These are phyloP conservation scores for Orius insidiosus DNA, from an alignment of 1,140 invertebrate genomes.

Conservation along the genomic window DNA sequence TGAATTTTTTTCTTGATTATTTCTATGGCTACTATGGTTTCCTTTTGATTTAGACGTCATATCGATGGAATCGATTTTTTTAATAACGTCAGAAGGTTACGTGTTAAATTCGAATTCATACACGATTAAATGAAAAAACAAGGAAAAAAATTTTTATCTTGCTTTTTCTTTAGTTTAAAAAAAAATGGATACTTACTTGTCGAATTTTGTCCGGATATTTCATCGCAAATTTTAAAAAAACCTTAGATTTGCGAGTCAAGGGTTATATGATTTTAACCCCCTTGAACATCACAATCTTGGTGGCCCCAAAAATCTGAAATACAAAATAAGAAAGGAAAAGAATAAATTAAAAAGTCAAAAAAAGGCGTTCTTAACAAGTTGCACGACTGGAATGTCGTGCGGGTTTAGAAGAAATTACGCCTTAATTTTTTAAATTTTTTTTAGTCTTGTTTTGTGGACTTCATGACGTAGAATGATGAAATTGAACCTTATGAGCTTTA, in stretches of 20 bases:
- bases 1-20: too few species aligned
- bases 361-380: too few species aligned
- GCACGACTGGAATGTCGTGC: constrained; percentile 8
- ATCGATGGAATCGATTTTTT: constrained; percentile 7
- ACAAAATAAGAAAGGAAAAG: neutral
- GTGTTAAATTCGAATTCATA: constrained; percentile 1
- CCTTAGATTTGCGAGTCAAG: constrained; percentile 2
- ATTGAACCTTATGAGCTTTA: too few species aligned
- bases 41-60: too few species aligned
- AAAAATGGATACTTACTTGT: constrained; percentile 10
- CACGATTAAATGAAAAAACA: too few species aligned
- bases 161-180: too few species aligned
- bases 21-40: too few species aligned
- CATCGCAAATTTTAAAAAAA: constrained; percentile 8
- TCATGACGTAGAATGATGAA: too few species aligned
- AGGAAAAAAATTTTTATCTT: neutral
- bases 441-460: too few species aligned
- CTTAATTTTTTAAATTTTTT: too few species aligned
- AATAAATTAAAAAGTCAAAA: neutral
- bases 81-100: neutral
- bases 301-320: constrained; percentile 3
- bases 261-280: neutral
- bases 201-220: constrained; percentile 17
- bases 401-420: neutral
- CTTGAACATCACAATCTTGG: constrained; percentile 8